A percentile compares a stretch with the other conserved stretches of the same genome.
Conservation (phyloP, 2,113 vertebrate genomes). For the Sebastes fasciatus region DNA sequence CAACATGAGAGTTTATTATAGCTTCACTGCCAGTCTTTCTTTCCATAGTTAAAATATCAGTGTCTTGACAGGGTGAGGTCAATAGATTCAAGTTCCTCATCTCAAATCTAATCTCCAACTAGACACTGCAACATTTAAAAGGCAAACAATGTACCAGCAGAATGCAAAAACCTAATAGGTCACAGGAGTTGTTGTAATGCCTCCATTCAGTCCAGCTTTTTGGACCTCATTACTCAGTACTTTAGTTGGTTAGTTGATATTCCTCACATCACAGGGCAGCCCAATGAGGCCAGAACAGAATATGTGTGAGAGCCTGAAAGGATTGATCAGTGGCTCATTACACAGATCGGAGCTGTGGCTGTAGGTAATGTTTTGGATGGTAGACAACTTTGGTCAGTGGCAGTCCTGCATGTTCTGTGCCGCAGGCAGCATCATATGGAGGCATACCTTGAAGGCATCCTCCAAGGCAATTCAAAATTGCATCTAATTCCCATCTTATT, state of each 20-base stretch:
- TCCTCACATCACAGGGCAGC: conserved; percentile 31
- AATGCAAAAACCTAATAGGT: conserved; percentile 25
- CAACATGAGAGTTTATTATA: background rate
- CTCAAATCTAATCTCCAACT: conserved; percentile 18
- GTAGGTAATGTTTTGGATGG: conserved; percentile 23
- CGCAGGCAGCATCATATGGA: conserved; percentile 24
- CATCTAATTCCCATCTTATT: conserved; percentile 56
- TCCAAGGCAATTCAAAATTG: conserved; percentile 48
- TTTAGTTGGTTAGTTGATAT: conserved; percentile 60
- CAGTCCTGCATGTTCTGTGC: conserved; percentile 14
- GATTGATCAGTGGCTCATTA: conserved; percentile 58
- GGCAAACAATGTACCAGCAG: conserved; percentile 23
- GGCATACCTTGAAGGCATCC: conserved; percentile 50
- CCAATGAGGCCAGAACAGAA: conserved; percentile 2
- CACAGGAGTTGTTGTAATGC: conserved; percentile 12
- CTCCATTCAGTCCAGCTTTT: conserved; percentile 20
- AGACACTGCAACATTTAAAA: conserved; percentile 2
- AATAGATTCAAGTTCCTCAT: conserved; percentile 32
- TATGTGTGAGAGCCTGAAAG: conserved; percentile 20
- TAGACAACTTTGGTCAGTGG: conserved; percentile 6
- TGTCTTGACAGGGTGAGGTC: conserved; percentile 36
- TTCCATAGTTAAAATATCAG: conserved; percentile 26
- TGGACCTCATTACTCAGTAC: conserved; percentile 59
- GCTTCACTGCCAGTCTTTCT: background rate
- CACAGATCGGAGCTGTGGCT: conserved; percentile 20